phyloP scores from a whole-genome alignment of 2,797 vertebrate species.

The Allobates femoralis region DNA sequence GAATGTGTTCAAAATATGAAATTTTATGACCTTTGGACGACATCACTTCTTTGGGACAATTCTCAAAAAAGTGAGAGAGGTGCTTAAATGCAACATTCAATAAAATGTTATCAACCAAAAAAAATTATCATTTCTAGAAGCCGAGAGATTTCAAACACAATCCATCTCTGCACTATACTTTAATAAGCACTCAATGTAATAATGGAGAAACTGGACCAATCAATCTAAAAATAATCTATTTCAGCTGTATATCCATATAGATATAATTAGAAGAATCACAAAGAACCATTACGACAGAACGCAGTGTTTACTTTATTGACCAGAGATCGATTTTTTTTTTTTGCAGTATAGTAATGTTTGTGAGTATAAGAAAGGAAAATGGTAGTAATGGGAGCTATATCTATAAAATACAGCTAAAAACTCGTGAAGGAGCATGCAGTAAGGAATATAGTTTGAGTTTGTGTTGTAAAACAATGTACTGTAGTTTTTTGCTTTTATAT shows the following conservation, averaged over 20 bases:
- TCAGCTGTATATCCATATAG: constrained; percentile 50
- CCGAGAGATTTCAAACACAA: constrained; percentile 30
- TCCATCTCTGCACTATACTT: constrained; percentile 3
- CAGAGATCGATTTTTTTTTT: constrained; percentile 34
- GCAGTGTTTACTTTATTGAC: constrained; percentile 49
- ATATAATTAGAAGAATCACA: constrained; percentile 45
- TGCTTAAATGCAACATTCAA: background rate
- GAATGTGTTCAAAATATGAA: constrained; percentile 11
- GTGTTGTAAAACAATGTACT: background rate
- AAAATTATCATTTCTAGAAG: constrained; percentile 26
- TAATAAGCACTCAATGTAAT: constrained; percentile 28
- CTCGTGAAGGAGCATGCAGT: background rate
- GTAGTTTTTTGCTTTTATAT: constrained; percentile 4
- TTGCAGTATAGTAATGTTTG: constrained; percentile 34
- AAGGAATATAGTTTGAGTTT: background rate
- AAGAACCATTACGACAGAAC: constrained; percentile 45
- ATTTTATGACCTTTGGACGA: constrained; percentile 25
- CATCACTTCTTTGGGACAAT: background rate
- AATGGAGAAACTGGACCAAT: constrained; percentile 34
- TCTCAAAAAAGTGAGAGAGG: background rate
- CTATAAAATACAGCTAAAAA: constrained; percentile 7
- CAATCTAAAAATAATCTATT: constrained; percentile 43
- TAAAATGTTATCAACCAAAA: constrained; percentile 19
- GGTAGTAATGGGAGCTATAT: constrained; percentile 46
- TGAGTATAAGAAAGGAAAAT: constrained; percentile 35